Evolutionary conservation across 2,888 invertebrate species (phyloP).

Genomic region (Norana najaformis): DNA sequence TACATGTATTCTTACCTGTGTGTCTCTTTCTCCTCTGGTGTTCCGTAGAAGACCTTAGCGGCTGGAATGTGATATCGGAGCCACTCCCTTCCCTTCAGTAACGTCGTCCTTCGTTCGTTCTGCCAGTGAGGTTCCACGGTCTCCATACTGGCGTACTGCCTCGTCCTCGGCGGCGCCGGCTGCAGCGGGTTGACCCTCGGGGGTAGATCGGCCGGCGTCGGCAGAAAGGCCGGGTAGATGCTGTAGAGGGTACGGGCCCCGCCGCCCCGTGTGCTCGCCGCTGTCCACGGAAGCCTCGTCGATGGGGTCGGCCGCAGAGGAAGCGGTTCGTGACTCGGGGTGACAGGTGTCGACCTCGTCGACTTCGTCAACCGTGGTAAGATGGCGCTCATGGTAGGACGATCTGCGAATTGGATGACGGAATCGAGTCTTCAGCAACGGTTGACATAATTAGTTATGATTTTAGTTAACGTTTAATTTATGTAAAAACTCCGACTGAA

Average conservation of each 20-base stretch:
- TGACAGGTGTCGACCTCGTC: background rate
- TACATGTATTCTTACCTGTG: background rate
- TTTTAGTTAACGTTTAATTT: too few species aligned
- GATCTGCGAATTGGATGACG: background rate
- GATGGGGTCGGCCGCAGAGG: background rate
- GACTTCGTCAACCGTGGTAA: background rate
- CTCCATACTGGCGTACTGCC: background rate
- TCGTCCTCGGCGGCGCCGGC: background rate
- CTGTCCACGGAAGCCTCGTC: background rate
- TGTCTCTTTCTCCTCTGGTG: background rate
- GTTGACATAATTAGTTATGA: background rate
- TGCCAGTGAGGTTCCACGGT: conserved; percentile 22
- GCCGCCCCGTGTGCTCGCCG: background rate
- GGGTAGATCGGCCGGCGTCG: background rate
- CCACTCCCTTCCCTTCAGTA: conserved; percentile 14
- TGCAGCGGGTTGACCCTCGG: background rate
- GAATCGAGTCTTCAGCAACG: background rate
- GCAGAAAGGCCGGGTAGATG: conserved; percentile 10
- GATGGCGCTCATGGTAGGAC: background rate
- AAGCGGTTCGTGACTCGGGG: background rate
- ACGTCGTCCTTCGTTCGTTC: conserved; percentile 15
- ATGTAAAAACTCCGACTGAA: too few species aligned
- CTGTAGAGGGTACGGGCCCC: background rate
- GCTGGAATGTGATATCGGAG: background rate
- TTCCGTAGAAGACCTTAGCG: conserved; percentile 10